Evolutionary conservation across 2,888 invertebrate genomes (phyloP).

Genomic region (Drosophila gaucha): DNA sequence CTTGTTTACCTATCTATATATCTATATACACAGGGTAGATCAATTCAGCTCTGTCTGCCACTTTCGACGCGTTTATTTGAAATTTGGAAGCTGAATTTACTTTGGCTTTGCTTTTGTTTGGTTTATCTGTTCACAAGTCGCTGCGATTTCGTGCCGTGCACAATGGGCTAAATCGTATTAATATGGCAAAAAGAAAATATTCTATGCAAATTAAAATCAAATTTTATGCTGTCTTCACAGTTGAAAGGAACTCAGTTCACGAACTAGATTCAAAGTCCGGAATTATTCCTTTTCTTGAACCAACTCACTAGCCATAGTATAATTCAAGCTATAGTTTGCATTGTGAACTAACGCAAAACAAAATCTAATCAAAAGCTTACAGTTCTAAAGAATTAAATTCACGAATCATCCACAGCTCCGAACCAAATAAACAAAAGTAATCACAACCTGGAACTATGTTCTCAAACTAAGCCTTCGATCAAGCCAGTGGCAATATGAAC

Average conservation of each 20-base stretch:
- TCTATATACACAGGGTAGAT: slow-evolving; percentile 14
- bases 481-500: neutral
- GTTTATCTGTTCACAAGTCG: slow-evolving; percentile 57
- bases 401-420: too few relatives aligned
- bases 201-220: neutral
- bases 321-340: too few relatives aligned
- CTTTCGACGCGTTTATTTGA: slow-evolving; percentile 67
- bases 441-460: neutral
- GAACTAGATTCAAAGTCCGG: too few relatives aligned
- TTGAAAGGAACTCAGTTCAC: neutral
- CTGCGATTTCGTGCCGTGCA: slow-evolving; percentile 52
- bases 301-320: too few relatives aligned
- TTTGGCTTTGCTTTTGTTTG: slow-evolving; percentile 53
- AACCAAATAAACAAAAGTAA: too few relatives aligned
- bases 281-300: too few relatives aligned
- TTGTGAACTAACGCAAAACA: too few relatives aligned
- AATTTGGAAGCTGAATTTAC: slow-evolving; percentile 54
- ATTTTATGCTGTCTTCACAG: neutral
- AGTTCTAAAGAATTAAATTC: neutral
- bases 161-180: slow-evolving; percentile 40
- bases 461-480: neutral
- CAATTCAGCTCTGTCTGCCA: slow-evolving; percentile 28
- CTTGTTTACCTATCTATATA: slow-evolving; percentile 17
- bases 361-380: neutral
- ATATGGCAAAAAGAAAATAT: slow-evolving; percentile 4